Conservation (phyloP, 1,140 invertebrate genomes). For the Dufourea novaeangliae region DNA sequence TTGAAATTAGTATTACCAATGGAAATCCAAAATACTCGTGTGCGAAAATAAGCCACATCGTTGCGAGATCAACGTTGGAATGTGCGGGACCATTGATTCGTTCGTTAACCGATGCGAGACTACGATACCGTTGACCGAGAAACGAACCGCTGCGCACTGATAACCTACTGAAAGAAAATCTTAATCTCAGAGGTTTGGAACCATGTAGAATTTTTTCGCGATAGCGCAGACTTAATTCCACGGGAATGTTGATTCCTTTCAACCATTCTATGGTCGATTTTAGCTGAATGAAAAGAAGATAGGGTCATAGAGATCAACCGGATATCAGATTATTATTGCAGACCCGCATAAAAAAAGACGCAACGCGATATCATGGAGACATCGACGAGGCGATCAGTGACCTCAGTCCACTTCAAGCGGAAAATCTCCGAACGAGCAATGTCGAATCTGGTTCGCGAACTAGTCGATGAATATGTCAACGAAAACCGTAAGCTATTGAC, state of each 20-base stretch:
- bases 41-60: neutral
- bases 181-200: constrained; percentile 61
- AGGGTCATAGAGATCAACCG: neutral
- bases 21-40: neutral
- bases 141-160: too few relatives aligned
- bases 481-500: neutral
- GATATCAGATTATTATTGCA: neutral
- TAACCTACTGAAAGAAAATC: neutral
- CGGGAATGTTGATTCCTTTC: constrained; percentile 49
- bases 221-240: constrained; percentile 55
- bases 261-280: constrained; percentile 1
- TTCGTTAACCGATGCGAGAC: too few relatives aligned
- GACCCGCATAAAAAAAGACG: neutral
- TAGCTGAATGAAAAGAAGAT: neutral
- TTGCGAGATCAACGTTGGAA: neutral
- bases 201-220: constrained; percentile 51
- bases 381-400: neutral
- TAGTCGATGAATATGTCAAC: neutral
- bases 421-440: neutral
- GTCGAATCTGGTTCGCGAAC: neutral
- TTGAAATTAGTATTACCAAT: too few relatives aligned
- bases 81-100: neutral
- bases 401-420: neutral
- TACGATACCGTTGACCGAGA: too few relatives aligned
- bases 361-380: neutral